phyloP scores from a whole-genome alignment of 2,113 vertebrate genomes.

The Platanista minor region DNA sequence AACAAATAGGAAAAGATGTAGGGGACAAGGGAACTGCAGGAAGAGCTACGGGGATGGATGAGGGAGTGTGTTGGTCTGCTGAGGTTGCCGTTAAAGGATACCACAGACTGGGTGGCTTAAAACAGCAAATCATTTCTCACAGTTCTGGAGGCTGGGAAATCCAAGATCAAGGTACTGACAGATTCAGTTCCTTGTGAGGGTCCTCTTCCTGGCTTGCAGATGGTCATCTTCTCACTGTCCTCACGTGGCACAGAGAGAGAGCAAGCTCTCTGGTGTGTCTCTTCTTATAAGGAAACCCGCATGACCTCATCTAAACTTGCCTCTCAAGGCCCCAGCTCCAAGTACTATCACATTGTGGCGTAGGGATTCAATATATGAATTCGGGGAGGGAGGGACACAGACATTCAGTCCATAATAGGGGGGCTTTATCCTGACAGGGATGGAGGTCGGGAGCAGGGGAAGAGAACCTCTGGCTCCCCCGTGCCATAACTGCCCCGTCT shows the following conservation, averaged over 20 bases:
- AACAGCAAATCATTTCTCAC: not conserved
- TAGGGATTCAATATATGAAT: not conserved
- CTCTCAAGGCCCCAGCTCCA: not conserved
- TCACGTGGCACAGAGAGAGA: not conserved
- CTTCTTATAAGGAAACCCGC: not conserved
- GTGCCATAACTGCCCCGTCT: not conserved
- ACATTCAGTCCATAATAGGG: not conserved
- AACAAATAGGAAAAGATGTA: not conserved
- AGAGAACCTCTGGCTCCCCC: accelerated
- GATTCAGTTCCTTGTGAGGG: not conserved
- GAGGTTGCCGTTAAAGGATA: not conserved
- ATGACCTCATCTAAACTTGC: not conserved
- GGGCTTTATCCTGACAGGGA: not conserved
- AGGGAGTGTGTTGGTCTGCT: not conserved
- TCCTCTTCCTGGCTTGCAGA: not conserved
- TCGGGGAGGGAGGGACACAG: not conserved
- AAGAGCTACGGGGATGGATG: not conserved
- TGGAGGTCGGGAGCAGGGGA: not conserved
- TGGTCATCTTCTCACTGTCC: not conserved
- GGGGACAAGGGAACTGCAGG: not conserved
- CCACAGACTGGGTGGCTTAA: not conserved
- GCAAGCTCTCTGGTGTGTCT: not conserved
- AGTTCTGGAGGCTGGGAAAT: not conserved
- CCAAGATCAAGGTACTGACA: too few species aligned
- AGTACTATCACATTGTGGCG: not conserved